A percentile compares a stretch with the other conserved stretches of the same genome.
Evolutionary conservation across 2,113 vertebrate species (phyloP).

Genomic region (Oreochromis spilurus): DNA sequence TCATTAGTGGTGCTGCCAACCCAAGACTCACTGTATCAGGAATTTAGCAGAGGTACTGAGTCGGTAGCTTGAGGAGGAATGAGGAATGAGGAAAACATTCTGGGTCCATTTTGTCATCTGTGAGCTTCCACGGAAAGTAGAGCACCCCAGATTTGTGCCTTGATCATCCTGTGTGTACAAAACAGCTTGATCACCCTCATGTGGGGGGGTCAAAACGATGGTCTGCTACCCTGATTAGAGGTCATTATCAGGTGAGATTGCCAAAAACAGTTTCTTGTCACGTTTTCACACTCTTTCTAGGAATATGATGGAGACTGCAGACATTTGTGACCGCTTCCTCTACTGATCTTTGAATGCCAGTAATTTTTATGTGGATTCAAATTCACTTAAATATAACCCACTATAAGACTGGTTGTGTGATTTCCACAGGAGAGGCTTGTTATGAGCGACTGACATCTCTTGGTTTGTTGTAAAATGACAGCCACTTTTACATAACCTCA

Average conservation of each 20-base stretch:
- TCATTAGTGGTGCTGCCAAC: not conserved
- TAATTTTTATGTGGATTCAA: not conserved
- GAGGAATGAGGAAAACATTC: not conserved
- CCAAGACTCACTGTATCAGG: not conserved
- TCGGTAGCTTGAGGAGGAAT: not conserved
- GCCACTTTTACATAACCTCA: constrained; percentile 16
- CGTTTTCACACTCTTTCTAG: not conserved
- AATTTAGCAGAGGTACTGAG: not conserved
- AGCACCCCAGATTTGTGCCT: not conserved
- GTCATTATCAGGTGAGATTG: not conserved
- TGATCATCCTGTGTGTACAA: not conserved
- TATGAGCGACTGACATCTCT: constrained; percentile 36
- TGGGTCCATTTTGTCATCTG: not conserved
- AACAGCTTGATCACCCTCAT: not conserved
- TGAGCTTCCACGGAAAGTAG: constrained; percentile 15
- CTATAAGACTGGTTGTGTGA: not conserved
- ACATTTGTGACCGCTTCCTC: not conserved
- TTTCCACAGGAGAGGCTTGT: not conserved
- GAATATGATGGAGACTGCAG: not conserved
- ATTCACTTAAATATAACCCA: not conserved
- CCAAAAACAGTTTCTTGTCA: not conserved
- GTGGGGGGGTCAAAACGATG: not conserved
- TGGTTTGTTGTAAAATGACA: not conserved
- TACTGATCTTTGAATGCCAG: not conserved
- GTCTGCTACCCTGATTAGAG: not conserved